phyloP scores from a whole-genome alignment of 1,140 invertebrate species.

The Dryas iulia region DNA sequence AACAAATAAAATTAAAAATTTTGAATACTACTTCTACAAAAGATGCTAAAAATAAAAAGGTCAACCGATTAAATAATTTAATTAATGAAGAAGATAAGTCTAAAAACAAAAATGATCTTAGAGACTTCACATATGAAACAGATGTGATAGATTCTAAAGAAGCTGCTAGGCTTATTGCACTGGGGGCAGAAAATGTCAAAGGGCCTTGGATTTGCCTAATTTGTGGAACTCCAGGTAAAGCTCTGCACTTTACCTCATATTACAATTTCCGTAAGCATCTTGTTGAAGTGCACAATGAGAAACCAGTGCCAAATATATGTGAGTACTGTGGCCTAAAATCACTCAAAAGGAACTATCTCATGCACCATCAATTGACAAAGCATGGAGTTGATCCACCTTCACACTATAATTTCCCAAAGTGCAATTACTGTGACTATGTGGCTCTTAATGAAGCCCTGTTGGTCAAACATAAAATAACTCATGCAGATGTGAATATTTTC shows the following conservation, averaged over 20 bases:
- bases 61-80: slow-evolving; percentile 21
- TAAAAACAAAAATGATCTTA: slow-evolving; percentile 46
- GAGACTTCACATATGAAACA: slow-evolving; percentile 69
- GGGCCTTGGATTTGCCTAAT: slow-evolving; percentile 86
- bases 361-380: slow-evolving; percentile 90
- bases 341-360: slow-evolving; percentile 86
- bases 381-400: slow-evolving; percentile 88
- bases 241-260: slow-evolving; percentile 87
- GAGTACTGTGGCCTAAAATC: slow-evolving; percentile 92
- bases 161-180: slow-evolving; percentile 72
- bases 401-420: slow-evolving; percentile 87
- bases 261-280: slow-evolving; percentile 90
- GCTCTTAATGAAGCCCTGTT: slow-evolving; percentile 85
- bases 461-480: slow-evolving; percentile 84
- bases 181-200: slow-evolving; percentile 81
- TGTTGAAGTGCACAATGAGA: slow-evolving; percentile 89
- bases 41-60: neutral
- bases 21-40: slow-evolving; percentile 67
- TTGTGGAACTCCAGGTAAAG: slow-evolving; percentile 83
- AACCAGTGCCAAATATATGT: slow-evolving; percentile 89
- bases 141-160: slow-evolving; percentile 73
- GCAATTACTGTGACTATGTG: slow-evolving; percentile 87
- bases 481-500: slow-evolving; percentile 67
- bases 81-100: slow-evolving; percentile 40
- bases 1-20: slow-evolving; percentile 93